These are phyloP conservation scores for Cephalopachus bancanus DNA, from an alignment of 2,797 vertebrate genomes.

Conservation along the genomic window DNA sequence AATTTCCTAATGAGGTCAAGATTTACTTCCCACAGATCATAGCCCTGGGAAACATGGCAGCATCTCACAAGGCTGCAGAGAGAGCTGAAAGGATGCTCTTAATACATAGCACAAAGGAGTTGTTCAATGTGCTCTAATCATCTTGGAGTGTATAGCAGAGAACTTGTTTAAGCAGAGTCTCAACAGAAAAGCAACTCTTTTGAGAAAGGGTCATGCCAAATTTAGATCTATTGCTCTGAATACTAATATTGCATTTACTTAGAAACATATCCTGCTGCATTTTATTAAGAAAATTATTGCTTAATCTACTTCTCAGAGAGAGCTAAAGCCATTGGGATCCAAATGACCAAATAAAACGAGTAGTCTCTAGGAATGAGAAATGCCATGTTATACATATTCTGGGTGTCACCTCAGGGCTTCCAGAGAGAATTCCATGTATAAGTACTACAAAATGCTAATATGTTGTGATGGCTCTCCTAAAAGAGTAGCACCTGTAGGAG, in stretches of 20 bases:
- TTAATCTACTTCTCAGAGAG: slow-evolving; percentile 39
- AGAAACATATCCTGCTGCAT: background rate
- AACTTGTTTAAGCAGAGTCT: background rate
- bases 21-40: slow-evolving; percentile 37
- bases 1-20: slow-evolving; percentile 54
- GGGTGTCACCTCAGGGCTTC: background rate
- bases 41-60: slow-evolving; percentile 11
- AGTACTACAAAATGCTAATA: background rate
- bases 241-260: slow-evolving; percentile 30
- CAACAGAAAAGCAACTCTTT: background rate
- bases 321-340: slow-evolving; percentile 26
- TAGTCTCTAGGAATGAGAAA: slow-evolving; percentile 29
- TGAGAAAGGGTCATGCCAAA: slow-evolving; percentile 3
- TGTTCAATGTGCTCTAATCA: background rate
- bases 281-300: slow-evolving; percentile 44
- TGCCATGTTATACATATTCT: background rate
- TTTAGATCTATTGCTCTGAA: slow-evolving; percentile 23
- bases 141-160: background rate
- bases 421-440: slow-evolving; percentile 1
- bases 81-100: background rate
- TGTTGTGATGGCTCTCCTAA: background rate
- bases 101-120: background rate
- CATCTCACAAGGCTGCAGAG: background rate
- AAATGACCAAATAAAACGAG: slow-evolving; percentile 13
- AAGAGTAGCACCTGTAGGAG: background rate